phyloP scores from a whole-genome alignment of 1,140 invertebrate species.

The Kradibia gibbosae region DNA sequence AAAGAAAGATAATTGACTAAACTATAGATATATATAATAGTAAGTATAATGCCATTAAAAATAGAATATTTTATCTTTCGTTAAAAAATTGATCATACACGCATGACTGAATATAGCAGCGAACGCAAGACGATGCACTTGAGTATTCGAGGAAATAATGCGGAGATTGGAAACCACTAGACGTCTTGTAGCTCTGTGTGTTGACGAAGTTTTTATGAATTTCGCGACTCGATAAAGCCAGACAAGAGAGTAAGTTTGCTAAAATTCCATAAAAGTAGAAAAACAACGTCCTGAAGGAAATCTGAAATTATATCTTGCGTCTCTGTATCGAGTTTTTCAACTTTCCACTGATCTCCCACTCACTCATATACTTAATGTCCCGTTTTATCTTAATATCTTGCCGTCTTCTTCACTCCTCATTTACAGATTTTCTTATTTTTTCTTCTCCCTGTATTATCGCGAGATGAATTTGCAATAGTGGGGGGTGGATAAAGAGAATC shows the following conservation, averaged over 20 bases:
- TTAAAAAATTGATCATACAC: not conserved
- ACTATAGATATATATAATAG: too few species aligned
- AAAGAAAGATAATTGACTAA: too few species aligned
- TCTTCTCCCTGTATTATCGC: conserved; percentile 21
- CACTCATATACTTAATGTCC: not conserved
- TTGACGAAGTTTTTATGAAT: conserved; percentile 68
- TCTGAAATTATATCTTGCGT: conserved; percentile 47
- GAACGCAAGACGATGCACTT: not conserved
- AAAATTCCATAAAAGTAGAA: conserved; percentile 39
- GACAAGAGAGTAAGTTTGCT: conserved; percentile 57
- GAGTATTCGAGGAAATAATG: conserved; percentile 38
- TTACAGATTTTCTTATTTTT: too few species aligned
- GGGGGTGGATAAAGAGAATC: not conserved
- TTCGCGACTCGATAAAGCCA: conserved; percentile 66
- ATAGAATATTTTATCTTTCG: too few species aligned
- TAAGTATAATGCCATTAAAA: too few species aligned
- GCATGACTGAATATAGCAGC: not conserved
- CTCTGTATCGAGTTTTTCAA: conserved; percentile 49
- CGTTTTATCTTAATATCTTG: not conserved
- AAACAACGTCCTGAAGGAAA: not conserved
- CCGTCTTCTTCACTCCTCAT: not conserved
- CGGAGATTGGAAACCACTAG: conserved; percentile 58
- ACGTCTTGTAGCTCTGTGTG: conserved; percentile 60
- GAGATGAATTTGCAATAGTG: conserved; percentile 17
- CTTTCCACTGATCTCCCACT: not conserved